These are phyloP conservation scores for Oophaga sylvatica DNA, from an alignment of 2,797 vertebrate genomes.

Conservation along the genomic window DNA sequence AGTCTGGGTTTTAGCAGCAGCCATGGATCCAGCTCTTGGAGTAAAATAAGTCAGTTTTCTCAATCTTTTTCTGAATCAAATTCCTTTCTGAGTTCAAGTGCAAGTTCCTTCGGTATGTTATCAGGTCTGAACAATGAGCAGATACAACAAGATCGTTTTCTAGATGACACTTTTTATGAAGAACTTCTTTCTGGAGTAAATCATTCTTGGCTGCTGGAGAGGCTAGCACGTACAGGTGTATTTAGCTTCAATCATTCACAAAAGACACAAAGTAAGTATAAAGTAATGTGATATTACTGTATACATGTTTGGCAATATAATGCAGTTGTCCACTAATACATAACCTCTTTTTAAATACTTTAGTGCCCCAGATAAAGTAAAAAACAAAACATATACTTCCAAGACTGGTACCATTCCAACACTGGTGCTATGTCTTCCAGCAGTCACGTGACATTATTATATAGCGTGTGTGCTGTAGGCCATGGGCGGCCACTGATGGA, in stretches of 20 bases:
- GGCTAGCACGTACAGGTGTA: constrained; percentile 74
- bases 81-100: constrained; percentile 57
- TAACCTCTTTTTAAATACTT: no score
- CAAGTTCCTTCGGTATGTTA: constrained; percentile 60
- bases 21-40: constrained; percentile 64
- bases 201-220: constrained; percentile 80
- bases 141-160: constrained; percentile 64
- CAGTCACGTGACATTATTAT: no score
- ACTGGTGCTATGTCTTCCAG: no score
- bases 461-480: no score
- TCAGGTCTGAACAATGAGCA: constrained; percentile 52
- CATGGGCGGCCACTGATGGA: no score
- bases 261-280: constrained; percentile 79
- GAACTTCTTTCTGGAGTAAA: constrained; percentile 85
- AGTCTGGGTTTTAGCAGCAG: constrained; percentile 28
- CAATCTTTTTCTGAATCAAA: constrained; percentile 53
- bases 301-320: not conserved
- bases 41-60: constrained; percentile 50
- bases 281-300: not conserved
- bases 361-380: no score
- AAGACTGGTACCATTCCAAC: no score
- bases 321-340: no score
- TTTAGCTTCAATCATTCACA: constrained; percentile 74
- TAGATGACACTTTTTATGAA: constrained; percentile 79
- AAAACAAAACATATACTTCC: no score